Base-by-base conservation (phyloP, 2,888 invertebrate genomes). In the Pristionchus mayeri region DNA sequence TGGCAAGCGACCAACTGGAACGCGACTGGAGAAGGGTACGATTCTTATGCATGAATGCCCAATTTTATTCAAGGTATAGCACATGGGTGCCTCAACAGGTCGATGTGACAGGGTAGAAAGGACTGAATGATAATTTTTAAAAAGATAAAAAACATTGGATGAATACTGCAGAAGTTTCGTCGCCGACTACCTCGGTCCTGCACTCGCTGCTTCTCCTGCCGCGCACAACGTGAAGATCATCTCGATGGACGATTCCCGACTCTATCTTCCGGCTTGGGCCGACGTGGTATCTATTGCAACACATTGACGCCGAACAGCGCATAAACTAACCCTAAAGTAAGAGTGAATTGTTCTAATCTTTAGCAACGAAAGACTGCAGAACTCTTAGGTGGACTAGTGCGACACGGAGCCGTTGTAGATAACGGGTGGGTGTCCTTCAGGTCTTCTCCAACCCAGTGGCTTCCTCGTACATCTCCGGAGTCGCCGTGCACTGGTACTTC, bases 1-100 rank as follows among this genome's bases (percentile, higher is more conserved):
- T 81, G 81, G 81, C 81, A 81, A 44, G 60, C 81, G 7, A 81
- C 60, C 57, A 37, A 81, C 24, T 81, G 81, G 81, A 57, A 52
- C 27, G 54, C 81, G 13, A 60, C 34, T 1, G 81, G 81, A 7
- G 81, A 81, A 40, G 16, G 57, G 81, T 81, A 21, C 30, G 1
- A 11, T 30, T 9, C 60, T 27, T 60, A 11, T 9, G 4, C 16
- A 6, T 60, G 3, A 7, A 2, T 24, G 6, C 13, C 34, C 34
- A 2, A 13, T 30, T 0, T 50, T n/a, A 30, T 18, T 11, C 48
- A n/a, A n/a, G n/a, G n/a, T n/a, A n/a, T n/a, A n/a, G n/a, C n/a
- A n/a, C 13, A 50, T 67, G 30, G 18, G 34, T 7, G 11, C 37
- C 7, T 57, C n/a, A n/a, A n/a, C n/a, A n/a, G n/a, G n/a, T n/a